Conservation (phyloP, 2,888 invertebrate genomes). For the Timandra comae region DNA sequence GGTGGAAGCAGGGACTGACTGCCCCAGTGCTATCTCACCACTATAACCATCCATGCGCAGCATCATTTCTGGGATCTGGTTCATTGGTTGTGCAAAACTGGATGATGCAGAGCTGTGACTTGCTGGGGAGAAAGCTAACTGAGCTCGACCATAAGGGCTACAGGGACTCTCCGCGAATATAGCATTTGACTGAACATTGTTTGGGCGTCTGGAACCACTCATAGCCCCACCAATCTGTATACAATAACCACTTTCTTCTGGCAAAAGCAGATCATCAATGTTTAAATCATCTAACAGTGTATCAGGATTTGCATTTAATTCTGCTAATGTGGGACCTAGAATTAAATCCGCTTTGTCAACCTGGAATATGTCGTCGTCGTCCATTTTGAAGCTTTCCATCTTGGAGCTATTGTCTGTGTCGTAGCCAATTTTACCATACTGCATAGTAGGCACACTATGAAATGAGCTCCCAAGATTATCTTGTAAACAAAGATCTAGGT, state of each 20-base stretch:
- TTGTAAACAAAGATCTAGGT: constrained; percentile 75
- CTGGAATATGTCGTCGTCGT: constrained; percentile 92
- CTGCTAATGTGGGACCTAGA: constrained; percentile 89
- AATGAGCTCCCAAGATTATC: constrained; percentile 61
- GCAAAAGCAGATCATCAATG: constrained; percentile 88
- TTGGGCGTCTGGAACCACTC: constrained; percentile 50
- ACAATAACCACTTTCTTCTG: constrained; percentile 80
- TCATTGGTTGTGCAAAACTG: constrained; percentile 63
- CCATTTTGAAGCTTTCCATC: constrained; percentile 84
- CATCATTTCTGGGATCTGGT: constrained; percentile 79
- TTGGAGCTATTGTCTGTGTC: constrained; percentile 63
- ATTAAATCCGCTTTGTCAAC: constrained; percentile 92
- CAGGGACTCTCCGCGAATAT: constrained; percentile 63
- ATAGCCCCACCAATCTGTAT: constrained; percentile 71
- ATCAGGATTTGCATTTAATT: constrained; percentile 90
- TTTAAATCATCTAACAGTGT: constrained; percentile 88
- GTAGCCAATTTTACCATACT: constrained; percentile 56
- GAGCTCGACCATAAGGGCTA: constrained; percentile 67
- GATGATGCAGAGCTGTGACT: constrained; percentile 79
- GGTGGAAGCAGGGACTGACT: constrained; percentile 79
- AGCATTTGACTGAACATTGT: constrained; percentile 38
- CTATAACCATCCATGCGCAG: constrained; percentile 79
- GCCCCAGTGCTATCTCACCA: constrained; percentile 76
- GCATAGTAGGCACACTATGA: constrained; percentile 57
- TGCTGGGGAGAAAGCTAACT: constrained; percentile 79